Base-by-base conservation (phyloP, 2,888 invertebrate species). In the Phorcus lineatus region DNA sequence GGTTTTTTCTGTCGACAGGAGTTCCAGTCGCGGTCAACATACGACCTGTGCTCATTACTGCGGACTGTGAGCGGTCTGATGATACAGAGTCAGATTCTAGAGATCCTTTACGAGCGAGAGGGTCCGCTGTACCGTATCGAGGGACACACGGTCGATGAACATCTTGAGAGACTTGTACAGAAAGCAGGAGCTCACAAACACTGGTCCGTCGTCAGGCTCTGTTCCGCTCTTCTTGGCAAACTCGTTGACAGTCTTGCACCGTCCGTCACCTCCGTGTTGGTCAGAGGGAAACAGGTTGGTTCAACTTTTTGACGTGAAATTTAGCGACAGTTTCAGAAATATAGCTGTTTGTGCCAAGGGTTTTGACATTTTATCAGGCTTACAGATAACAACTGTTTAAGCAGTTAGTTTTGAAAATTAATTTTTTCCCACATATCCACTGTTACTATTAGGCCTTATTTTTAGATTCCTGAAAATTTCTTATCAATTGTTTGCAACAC, bases 191-290 rank as follows among this genome's bases (percentile, higher is more conserved):
- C 88, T 9, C 87, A 90, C 82, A 89, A 90, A 79, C 84, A 88
- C 80, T 91, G 93, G 93, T 96, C 96, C 85, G 97, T 97, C 52
- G 98, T 99, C 70, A 95, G 99, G 78, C 97, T 98, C 93, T 98
- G 98, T 91, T 98, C 98, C 85, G 98, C 98, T 88, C 94, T 99
- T 80, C 95, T 99, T 82, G 96, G 96, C 93, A 99, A 99, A 93
- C 96, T 97, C 80, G 99, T 99, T 13, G 99, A 99, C 94, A 98
- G 98, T 85, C 97, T 99, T 90, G 98, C 98, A 93, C 99, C 99
- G 6, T 98, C 98, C 91, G 98, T 99, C 90, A 99, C 99, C 62
- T 97, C 98, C 55, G 97, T 99, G 86, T 95, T 99, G 74, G 99
- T 99, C 62, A 97, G 98, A 93, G 99, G 99, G 83, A 99, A 99